Base-by-base conservation (phyloP, 2,888 invertebrate genomes). In the Masnerella sp. region DNA sequence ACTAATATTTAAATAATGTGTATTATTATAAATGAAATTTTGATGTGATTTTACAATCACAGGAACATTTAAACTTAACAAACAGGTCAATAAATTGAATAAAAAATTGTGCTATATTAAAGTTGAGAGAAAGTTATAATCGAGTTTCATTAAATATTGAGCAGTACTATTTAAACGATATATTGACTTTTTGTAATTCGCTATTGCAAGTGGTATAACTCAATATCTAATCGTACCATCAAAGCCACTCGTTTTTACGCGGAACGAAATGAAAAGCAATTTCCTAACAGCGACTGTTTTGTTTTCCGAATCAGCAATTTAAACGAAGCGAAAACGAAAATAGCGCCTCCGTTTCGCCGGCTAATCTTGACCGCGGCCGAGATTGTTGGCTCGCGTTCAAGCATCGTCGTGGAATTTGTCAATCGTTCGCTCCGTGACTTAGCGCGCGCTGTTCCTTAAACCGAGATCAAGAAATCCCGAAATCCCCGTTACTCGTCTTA, bases 381-480 rank as follows among this genome's bases (percentile, higher is more conserved):
- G 78, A 79, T 81, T 76, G 80, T 72, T 83, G 82, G 83, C 80
- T 68, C 40, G 38, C 54, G 62, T 80, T 80, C 83, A 83, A 76
- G 40, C 76, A 82, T 80, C 78, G 78, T 80, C 64, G 73, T 54
- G 76, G 78, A 80, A 82, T 80, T 83, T 83, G 81, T 82, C 82
- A 82, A 82, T 82, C 77, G 72, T 72, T 75, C 76, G 65, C 58
- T 72, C 62, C 65, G 68, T 76, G 43, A 68, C 70, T 72, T 67
- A 75, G 34, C 58, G 34, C 70, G 56, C 58, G 45, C 43, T 34
- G 52, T 74, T 69, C 73, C 67, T 76, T 61, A 40, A 61, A 52
- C 34, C 47, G 32, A 77, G 77, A 79, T 77, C 76, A 68, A 74
- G 52, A 68, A 52, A 74, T 68, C 64, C 64, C 58, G 76, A 74